These are phyloP conservation scores for Cyprinodon diabolis DNA, from an alignment of 2,797 vertebrate genomes.

Conservation along the genomic window DNA sequence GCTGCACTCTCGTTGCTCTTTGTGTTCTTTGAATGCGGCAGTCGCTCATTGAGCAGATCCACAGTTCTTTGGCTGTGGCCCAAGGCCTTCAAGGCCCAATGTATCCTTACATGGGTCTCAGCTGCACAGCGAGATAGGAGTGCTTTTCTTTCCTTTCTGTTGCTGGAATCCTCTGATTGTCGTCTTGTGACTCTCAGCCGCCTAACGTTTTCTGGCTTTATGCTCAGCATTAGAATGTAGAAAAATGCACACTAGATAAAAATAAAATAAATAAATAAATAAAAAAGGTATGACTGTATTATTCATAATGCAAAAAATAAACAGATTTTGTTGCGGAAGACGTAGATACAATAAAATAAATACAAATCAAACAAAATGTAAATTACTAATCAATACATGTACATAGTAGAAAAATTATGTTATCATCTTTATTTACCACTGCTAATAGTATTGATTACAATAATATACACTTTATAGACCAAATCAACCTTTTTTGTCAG, in stretches of 20 bases:
- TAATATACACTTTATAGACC: neutral
- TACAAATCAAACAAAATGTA: neutral
- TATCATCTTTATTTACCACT: neutral
- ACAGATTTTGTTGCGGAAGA: slow-evolving; percentile 42
- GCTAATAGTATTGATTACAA: neutral
- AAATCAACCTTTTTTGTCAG: neutral
- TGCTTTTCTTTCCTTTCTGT: slow-evolving; percentile 64
- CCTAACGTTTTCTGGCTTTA: slow-evolving; percentile 57
- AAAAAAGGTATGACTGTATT: slow-evolving; percentile 18
- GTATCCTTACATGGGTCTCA: slow-evolving; percentile 72
- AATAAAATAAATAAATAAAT: too few species aligned
- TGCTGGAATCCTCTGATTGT: slow-evolving; percentile 71
- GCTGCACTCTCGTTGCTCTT: slow-evolving; percentile 66
- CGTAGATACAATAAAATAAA: slow-evolving; percentile 3
- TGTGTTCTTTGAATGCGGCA: slow-evolving; percentile 70
- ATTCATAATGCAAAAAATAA: slow-evolving; percentile 27
- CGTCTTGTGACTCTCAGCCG: slow-evolving; percentile 65
- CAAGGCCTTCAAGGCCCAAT: slow-evolving; percentile 81
- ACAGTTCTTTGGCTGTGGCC: slow-evolving; percentile 76
- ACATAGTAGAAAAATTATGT: neutral
- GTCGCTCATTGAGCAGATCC: slow-evolving; percentile 72
- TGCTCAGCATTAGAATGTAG: slow-evolving; percentile 54
- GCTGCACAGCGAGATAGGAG: slow-evolving; percentile 76
- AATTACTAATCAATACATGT: neutral
- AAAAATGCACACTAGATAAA: slow-evolving; percentile 23